Percentiles rank a stretch among this genome's conserved stretches.
These are phyloP conservation scores for Cheilosia vulpina DNA, from an alignment of 2,888 invertebrate species.

Conservation along the genomic window DNA sequence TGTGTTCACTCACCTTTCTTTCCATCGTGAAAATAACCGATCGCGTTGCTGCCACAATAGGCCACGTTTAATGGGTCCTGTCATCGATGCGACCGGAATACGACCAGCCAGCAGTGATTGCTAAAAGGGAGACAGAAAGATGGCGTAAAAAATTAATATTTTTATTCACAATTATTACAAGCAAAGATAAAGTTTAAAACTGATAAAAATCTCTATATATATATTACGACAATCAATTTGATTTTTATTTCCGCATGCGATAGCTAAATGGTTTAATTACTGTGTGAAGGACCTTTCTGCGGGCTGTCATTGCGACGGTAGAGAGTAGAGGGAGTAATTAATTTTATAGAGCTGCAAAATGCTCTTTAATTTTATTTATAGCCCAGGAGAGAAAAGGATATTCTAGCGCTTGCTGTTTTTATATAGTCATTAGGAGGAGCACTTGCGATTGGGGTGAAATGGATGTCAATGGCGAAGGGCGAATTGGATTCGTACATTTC, in stretches of 20 bases:
- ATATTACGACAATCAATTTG: conserved; percentile 44
- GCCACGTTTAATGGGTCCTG: conserved; percentile 87
- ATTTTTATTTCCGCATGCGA: conserved; percentile 33
- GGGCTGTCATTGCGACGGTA: background rate
- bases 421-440: conserved; percentile 1
- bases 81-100: conserved; percentile 84
- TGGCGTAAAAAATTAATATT: conserved; percentile 24
- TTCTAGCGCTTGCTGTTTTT: background rate
- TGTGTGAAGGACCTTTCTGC: background rate
- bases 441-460: conserved; percentile 2
- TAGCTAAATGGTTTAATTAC: background rate
- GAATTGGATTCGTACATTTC: background rate
- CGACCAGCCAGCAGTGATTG: conserved; percentile 83
- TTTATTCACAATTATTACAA: conserved; percentile 30
- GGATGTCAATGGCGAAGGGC: conserved; percentile 4
- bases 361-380: conserved; percentile 39
- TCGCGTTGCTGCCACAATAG: conserved; percentile 87
- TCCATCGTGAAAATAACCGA: conserved; percentile 87
- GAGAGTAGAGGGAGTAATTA: conserved; percentile 35
- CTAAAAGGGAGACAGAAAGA: conserved; percentile 75
- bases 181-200: conserved; percentile 10
- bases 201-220: conserved; percentile 12
- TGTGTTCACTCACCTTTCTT: conserved; percentile 84
- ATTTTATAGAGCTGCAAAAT: conserved; percentile 43
- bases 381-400: background rate